Evolutionary conservation across 2,113 vertebrate species (phyloP).

Genomic region (Leptosomus discolor): DNA sequence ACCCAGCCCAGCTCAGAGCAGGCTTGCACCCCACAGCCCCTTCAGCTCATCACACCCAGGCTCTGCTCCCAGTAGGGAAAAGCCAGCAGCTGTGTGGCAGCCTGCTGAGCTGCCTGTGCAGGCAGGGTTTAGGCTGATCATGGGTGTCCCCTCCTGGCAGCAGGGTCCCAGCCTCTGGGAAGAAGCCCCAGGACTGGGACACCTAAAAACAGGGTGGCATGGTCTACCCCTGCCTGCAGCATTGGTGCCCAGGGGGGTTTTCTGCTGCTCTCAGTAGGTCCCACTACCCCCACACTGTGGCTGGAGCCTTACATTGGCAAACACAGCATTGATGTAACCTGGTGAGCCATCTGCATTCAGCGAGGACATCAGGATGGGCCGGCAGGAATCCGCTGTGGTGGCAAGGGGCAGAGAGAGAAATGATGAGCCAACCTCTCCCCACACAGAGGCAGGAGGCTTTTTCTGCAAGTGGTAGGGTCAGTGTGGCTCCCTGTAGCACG

Average conservation of each 20-base stretch:
- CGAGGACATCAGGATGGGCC: conserved; percentile 58
- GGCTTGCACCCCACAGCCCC: background rate
- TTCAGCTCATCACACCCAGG: background rate
- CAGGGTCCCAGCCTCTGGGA: background rate
- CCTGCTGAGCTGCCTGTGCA: background rate
- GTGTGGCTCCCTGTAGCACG: accelerated
- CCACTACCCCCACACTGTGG: accelerated
- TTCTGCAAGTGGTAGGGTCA: background rate
- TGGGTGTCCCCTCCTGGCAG: conserved; percentile 17
- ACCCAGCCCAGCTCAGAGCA: background rate
- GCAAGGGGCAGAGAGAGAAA: background rate
- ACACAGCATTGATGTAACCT: conserved; percentile 66
- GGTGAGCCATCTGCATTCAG: background rate
- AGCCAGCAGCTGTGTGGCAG: background rate
- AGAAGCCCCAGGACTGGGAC: background rate
- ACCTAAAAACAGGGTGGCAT: accelerated
- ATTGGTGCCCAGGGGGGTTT: accelerated
- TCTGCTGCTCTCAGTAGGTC: background rate
- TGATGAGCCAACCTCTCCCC: background rate
- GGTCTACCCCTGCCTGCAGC: background rate
- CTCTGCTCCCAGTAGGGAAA: background rate
- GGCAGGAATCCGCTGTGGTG: conserved; percentile 25
- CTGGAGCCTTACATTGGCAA: conserved; percentile 26
- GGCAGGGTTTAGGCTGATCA: background rate
- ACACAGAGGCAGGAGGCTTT: background rate